Percentiles rank a stretch among this genome's conserved stretches.
Conservation (phyloP, 2,113 vertebrate genomes). For the Cyanoderma ruficeps region DNA sequence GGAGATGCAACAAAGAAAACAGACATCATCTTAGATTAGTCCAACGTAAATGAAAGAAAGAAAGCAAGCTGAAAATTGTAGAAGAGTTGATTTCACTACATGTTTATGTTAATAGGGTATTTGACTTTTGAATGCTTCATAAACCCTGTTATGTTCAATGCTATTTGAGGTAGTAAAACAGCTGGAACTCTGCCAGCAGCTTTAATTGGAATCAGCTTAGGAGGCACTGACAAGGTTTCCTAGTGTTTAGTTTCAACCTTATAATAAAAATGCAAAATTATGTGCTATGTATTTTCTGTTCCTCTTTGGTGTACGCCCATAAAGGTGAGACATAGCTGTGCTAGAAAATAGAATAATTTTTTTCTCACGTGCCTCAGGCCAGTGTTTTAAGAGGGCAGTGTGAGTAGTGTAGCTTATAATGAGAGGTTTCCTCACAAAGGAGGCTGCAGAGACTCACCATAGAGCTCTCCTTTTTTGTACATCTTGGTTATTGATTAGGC, state of each 20-base stretch:
- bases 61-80: constrained; percentile 77
- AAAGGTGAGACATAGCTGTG: constrained; percentile 70
- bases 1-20: constrained; percentile 53
- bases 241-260: constrained; percentile 79
- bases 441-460: not conserved
- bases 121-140: constrained; percentile 89
- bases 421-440: not conserved
- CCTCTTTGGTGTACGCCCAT: constrained; percentile 56
- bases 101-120: constrained; percentile 87
- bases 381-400: not conserved
- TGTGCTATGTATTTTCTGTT: constrained; percentile 72
- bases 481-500: constrained; percentile 29
- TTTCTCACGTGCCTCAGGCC: constrained; percentile 20
- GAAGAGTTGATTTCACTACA: constrained; percentile 81
- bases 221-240: constrained; percentile 81
- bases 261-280: constrained; percentile 80
- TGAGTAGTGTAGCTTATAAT: constrained; percentile 12
- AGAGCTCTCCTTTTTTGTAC: not conserved
- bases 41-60: constrained; percentile 70
- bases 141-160: constrained; percentile 83
- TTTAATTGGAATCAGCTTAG: constrained; percentile 87
- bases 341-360: constrained; percentile 60
- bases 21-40: constrained; percentile 72
- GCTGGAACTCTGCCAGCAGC: constrained; percentile 81
- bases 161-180: constrained; percentile 84